Conservation (phyloP, 1,140 invertebrate genomes). For the Holotrichia oblita region DNA sequence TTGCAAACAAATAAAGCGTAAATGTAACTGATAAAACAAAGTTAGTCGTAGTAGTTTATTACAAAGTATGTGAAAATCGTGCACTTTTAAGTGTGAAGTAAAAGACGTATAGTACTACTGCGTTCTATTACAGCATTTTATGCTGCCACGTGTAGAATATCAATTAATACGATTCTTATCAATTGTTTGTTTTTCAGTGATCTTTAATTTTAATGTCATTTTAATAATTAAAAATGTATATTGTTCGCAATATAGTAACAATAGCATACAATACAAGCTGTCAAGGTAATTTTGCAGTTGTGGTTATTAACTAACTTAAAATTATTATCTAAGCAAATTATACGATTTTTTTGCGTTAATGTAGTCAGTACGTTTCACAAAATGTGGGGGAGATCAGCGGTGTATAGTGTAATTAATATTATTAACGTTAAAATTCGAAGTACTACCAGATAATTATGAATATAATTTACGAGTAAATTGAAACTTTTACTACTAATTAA, state of each 20-base stretch:
- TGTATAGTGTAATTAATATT: not conserved
- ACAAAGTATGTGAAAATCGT: not conserved
- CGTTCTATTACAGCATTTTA: not conserved
- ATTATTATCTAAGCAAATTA: too few species aligned
- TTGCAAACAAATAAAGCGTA: too few species aligned
- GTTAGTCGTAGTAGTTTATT: not conserved
- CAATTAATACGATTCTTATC: not conserved
- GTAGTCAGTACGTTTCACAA: too few species aligned
- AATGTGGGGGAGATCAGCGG: too few species aligned
- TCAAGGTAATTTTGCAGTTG: too few species aligned
- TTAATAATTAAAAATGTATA: not conserved
- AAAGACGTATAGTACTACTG: not conserved
- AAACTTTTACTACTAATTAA: not conserved
- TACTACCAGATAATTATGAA: not conserved
- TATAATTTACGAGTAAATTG: constrained; percentile 21
- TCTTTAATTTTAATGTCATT: not conserved
- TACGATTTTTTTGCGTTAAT: too few species aligned
- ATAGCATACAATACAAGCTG: not conserved
- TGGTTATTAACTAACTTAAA: too few species aligned
- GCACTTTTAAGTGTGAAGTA: not conserved
- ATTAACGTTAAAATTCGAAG: not conserved
- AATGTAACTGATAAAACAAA: not conserved
- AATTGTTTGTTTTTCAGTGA: not conserved
- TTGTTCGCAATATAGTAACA: not conserved
- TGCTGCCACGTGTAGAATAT: not conserved